A percentile compares a stretch with the other conserved stretches of the same genome.
Conservation (phyloP, 1,140 invertebrate genomes). For the Plodia interpunctella region DNA sequence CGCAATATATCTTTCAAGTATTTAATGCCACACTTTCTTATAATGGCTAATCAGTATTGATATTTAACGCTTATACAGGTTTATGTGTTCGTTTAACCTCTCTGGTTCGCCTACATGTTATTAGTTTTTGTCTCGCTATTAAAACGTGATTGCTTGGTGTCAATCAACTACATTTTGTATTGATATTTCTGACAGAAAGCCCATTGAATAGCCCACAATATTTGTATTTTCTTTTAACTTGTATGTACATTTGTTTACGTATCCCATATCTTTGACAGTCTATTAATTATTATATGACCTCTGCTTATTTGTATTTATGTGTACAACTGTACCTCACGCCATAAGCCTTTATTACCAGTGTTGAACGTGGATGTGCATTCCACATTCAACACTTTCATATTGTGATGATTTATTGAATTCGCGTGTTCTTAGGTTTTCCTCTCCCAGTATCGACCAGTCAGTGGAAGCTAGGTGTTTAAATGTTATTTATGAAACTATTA, state of each 20-base stretch:
- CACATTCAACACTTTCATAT: too few relatives aligned
- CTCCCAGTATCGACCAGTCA: neutral
- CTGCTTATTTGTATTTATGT: neutral
- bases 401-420: too few relatives aligned
- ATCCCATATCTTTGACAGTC: conserved; percentile 21
- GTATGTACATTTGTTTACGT: conserved; percentile 21
- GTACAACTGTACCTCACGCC: neutral
- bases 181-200: conserved; percentile 24
- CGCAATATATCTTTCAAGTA: neutral
- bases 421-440: neutral
- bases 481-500: conserved; percentile 6
- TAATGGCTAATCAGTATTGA: conserved; percentile 12
- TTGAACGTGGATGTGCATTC: too few relatives aligned
- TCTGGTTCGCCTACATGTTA: conserved; percentile 29
- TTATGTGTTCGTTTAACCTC: conserved; percentile 14
- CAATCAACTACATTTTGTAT: conserved; percentile 20
- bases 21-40: conserved; percentile 2
- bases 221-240: conserved; percentile 25
- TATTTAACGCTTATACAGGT: conserved; percentile 10
- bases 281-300: conserved; percentile 31
- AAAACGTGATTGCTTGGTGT: conserved; percentile 26
- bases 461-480: too few relatives aligned
- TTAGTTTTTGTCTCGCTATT: conserved; percentile 27
- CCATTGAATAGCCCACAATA: conserved; percentile 24
- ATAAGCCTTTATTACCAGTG: too few relatives aligned